Base-by-base conservation (phyloP, 2,888 invertebrate genomes). In the Cordilura impudica region DNA sequence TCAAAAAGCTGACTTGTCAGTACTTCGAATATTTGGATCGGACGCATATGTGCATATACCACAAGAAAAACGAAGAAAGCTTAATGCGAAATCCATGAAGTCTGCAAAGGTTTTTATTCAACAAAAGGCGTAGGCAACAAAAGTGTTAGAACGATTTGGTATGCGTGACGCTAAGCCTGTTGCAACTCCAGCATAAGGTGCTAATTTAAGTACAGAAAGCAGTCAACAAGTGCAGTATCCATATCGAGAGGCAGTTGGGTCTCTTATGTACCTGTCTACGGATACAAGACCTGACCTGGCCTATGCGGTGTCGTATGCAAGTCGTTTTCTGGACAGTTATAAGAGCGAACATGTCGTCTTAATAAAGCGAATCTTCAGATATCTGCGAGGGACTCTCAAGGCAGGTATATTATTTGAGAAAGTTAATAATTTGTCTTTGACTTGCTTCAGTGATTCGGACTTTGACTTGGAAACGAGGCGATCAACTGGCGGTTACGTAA, bases 381-480 rank as follows among this genome's bases (percentile, higher is more conserved):
- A n/a, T n/a, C n/a, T n/a, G n/a, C n/a, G n/a, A n/a, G n/a, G n/a
- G n/a, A n/a, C n/a, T n/a, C n/a, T n/a, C n/a, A n/a, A n/a, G n/a
- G n/a, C n/a, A n/a, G n/a, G n/a, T n/a, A n/a, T n/a, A n/a, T n/a
- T n/a, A n/a, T n/a, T n/a, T n/a, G n/a, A n/a, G n/a, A n/a, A n/a
- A n/a, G n/a, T n/a, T n/a, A n/a, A n/a, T n/a, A n/a, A n/a, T n/a
- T n/a, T n/a, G n/a, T n/a, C n/a, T n/a, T n/a, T n/a, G n/a, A n/a
- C n/a, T 54, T 51, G 54, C 26, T 56, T 23, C 29, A 43, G 43
- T 12, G 69, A 69, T 54, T 69, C 69, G 10, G 29, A 56, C 54
- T 69, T 26, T 14, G 56, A 56, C 47, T 2, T 21, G 23, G 45
- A 35, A 23, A 54, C 43, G 39, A 71, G 61, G 39, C 26, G 60